phyloP scores from a whole-genome alignment of 1,140 invertebrate genomes.

The Aleiodes sp. region DNA sequence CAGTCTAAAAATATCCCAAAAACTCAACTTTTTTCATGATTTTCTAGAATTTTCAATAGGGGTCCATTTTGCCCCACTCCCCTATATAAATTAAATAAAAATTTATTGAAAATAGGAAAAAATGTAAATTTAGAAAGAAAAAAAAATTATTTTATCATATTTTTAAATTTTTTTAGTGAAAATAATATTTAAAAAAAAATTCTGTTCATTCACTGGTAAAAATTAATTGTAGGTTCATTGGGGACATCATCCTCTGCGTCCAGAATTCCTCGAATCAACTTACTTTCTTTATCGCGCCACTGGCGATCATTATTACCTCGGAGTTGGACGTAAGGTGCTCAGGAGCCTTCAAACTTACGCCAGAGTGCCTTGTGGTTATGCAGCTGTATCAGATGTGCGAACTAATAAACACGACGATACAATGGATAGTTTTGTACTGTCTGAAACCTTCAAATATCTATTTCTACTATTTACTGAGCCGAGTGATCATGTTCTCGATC shows the following conservation, averaged over 20 bases:
- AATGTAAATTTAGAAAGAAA: too few species aligned
- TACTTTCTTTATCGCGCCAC: constrained; percentile 97
- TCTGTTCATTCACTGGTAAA: too few species aligned
- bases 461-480: constrained; percentile 93
- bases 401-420: constrained; percentile 89
- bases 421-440: constrained; percentile 98
- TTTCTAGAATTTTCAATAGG: too few species aligned
- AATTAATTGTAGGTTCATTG: too few species aligned
- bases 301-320: constrained; percentile 93
- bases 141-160: too few species aligned
- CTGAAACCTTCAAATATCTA: constrained; percentile 98
- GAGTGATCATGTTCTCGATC: constrained; percentile 84
- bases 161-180: too few species aligned
- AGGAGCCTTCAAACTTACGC: constrained; percentile 90
- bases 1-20: too few species aligned
- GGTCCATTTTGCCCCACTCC: too few species aligned
- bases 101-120: too few species aligned
- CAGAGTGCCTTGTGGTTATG: constrained; percentile 94
- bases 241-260: constrained; percentile 96
- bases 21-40: too few species aligned
- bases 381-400: constrained; percentile 94
- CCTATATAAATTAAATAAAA: too few species aligned
- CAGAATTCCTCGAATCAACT: constrained; percentile 98
- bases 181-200: too few species aligned
- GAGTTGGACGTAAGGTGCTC: constrained; percentile 92